Evolutionary conservation across 2,113 vertebrate genomes (phyloP).

Genomic region (Brachyistius frenatus): DNA sequence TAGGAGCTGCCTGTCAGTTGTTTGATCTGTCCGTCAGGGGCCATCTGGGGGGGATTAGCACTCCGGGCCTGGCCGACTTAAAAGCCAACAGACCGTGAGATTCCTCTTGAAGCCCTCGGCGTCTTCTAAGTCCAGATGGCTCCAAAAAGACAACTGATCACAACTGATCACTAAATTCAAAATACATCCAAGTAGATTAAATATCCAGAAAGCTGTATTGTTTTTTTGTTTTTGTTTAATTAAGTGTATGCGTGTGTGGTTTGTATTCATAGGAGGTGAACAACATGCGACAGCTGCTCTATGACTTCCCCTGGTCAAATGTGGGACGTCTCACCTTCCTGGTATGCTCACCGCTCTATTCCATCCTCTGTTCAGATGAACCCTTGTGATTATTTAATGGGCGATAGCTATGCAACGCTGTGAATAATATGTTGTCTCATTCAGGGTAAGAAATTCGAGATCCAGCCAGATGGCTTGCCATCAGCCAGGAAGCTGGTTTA

Average conservation of each 20-base stretch:
- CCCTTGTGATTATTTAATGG: conserved; percentile 53
- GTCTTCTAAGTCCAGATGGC: conserved; percentile 66
- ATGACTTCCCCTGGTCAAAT: conserved; percentile 91
- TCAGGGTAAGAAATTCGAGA: conserved; percentile 93
- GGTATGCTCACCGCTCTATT: conserved; percentile 79
- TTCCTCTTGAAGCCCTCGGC: conserved; percentile 63
- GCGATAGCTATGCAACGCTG: conserved; percentile 11
- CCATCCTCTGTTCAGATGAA: neutral
- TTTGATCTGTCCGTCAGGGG: conserved; percentile 81
- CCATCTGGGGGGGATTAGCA: conserved; percentile 79
- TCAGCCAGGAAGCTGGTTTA: conserved; percentile 91
- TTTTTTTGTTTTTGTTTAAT: conserved; percentile 10
- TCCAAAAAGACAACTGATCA: conserved; percentile 45
- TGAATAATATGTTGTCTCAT: conserved; percentile 18
- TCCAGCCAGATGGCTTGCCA: conserved; percentile 91
- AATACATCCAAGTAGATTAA: conserved; percentile 22
- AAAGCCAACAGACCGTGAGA: conserved; percentile 74
- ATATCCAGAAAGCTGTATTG: neutral
- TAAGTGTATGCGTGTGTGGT: conserved; percentile 43
- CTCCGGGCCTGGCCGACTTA: conserved; percentile 72
- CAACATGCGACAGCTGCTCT: conserved; percentile 87
- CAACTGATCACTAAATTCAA: conserved; percentile 40
- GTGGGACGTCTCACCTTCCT: conserved; percentile 91
- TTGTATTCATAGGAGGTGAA: conserved; percentile 85
- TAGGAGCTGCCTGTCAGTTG: conserved; percentile 69